Evolutionary conservation across 2,797 vertebrate genomes (phyloP).

Genomic region (Clarias laeviceps): DNA sequence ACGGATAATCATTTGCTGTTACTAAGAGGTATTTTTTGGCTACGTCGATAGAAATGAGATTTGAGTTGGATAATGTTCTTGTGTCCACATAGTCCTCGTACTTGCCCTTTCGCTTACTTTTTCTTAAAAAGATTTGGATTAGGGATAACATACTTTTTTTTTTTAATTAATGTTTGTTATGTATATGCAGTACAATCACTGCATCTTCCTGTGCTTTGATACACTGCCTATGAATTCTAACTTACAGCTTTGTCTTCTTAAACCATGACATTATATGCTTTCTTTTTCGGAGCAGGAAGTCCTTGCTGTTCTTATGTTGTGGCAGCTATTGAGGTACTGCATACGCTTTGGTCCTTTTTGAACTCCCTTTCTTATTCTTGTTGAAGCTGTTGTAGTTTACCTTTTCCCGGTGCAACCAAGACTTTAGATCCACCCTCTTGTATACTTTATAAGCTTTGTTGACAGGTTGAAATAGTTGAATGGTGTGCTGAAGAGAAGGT

Average conservation of each 20-base stretch:
- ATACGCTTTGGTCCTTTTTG: background rate
- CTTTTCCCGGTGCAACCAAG: background rate
- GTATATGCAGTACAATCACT: background rate
- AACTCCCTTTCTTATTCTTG: slow-evolving; percentile 13
- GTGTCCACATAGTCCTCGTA: background rate
- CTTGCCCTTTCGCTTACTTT: background rate
- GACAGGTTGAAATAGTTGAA: background rate
- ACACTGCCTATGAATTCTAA: background rate
- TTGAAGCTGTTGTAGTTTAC: background rate
- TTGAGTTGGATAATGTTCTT: background rate
- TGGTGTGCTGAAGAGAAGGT: background rate
- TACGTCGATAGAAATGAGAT: background rate
- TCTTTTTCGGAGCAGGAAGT: background rate
- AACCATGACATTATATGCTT: background rate
- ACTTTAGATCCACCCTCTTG: slow-evolving; percentile 15
- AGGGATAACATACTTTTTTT: background rate
- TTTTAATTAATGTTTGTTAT: background rate
- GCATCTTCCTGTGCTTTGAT: background rate
- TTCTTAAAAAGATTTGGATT: background rate
- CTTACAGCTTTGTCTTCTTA: background rate
- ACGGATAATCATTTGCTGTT: background rate
- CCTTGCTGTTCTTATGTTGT: background rate
- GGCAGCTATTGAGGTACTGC: background rate
- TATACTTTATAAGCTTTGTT: background rate
- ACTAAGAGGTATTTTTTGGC: background rate